A percentile compares a stretch with the other conserved stretches of the same genome.
Evolutionary conservation across 2,113 vertebrate species (phyloP).

Genomic region (Lathamus discolor): DNA sequence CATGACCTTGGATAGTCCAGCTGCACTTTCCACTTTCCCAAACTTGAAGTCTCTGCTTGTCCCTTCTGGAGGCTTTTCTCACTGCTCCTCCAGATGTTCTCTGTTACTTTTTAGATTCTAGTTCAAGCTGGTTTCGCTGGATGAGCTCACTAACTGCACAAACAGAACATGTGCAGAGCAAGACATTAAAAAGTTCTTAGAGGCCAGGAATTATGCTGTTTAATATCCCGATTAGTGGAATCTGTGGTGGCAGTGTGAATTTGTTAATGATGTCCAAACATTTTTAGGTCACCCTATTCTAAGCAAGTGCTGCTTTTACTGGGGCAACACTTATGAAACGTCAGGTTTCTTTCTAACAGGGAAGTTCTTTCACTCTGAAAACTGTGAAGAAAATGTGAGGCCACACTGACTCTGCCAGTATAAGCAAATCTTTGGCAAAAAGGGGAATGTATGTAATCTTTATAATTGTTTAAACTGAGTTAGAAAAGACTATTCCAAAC

Average conservation of each 20-base stretch:
- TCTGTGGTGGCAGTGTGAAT: neutral
- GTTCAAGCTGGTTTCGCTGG: neutral
- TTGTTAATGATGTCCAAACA: neutral
- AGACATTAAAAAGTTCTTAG: neutral
- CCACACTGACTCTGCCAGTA: neutral
- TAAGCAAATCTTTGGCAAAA: slow-evolving; percentile 33
- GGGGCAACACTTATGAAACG: neutral
- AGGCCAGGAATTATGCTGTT: neutral
- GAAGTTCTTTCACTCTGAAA: neutral
- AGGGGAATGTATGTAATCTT: neutral
- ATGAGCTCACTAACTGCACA: neutral
- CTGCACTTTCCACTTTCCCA: neutral
- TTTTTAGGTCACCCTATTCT: neutral
- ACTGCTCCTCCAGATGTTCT: neutral
- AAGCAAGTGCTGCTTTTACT: neutral
- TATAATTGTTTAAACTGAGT: slow-evolving; percentile 9
- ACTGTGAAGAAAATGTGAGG: slow-evolving; percentile 13
- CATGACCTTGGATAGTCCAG: neutral
- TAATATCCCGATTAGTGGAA: neutral
- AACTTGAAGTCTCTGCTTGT: neutral
- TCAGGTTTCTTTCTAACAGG: neutral
- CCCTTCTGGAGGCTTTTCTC: neutral
- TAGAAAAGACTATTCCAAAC: neutral
- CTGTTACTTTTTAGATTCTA: neutral
- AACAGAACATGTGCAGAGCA: neutral